Base-by-base conservation (phyloP, 2,113 vertebrate species). In the Pampusana beccarii region DNA sequence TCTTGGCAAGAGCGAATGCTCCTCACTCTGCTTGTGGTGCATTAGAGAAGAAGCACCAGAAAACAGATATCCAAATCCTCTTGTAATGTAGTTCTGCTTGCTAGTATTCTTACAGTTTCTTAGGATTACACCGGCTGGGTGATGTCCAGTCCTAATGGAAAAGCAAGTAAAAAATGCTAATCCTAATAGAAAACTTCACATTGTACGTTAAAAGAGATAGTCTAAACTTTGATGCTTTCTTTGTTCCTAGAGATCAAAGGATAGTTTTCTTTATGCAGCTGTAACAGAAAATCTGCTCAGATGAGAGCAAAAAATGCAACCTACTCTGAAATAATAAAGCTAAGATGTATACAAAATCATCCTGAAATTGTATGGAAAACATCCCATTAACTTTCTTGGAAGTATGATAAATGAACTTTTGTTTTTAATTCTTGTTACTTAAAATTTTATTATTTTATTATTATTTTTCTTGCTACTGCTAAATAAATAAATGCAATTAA, bases 91-190 rank as follows among this genome's bases (percentile, higher is more conserved):
- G 18, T 58, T 86, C 48, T 87, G 33, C 48, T 95, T 61, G 20
- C 40, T 57, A 69, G 8, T 53, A 56, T 12, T 74, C 24, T 92
- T 80, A 61, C 15, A 90, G 73, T 66, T 79, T 73, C 73, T 60
- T 65, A 83, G 50, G 51, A 58, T 94, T 94, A 88, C 15, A 86
- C n/a, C 53, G 56, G 34, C 80, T 20, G 25, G 33, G 21, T 95
- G 65, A 89, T 78, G 75, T 75, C 58, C 86, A 96, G 91, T 94
- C 72, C 72, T 80, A 90, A 75, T 81, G 42, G 77, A 96, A 97
- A 97, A 89, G 25, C 21, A 92, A 67, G 51, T 19, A 8, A 33
- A 81, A 71, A 83, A 79, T 17, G 3, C 31, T 97, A 96, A 95
- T 89, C 65, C 73, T 83, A 67, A 94, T 19, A 33, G 50, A 97